phyloP scores from a whole-genome alignment of 2,113 vertebrate genomes.

The Rhadina sibilatrix region DNA sequence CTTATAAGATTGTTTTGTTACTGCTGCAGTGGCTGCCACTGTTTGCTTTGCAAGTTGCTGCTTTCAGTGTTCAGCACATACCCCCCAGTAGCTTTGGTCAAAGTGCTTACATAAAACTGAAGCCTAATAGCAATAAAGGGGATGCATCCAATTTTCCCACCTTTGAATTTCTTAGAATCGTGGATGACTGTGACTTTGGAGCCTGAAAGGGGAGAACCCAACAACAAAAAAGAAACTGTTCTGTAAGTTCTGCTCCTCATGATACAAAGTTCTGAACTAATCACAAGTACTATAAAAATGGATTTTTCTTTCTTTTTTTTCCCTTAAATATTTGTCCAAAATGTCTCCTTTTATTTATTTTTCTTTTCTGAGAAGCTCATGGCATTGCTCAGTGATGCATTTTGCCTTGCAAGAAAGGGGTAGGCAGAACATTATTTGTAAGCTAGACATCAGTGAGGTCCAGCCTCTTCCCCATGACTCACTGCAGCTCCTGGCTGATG shows the following conservation, averaged over 20 bases:
- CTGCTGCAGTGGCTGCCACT: background rate
- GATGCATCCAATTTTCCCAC: background rate
- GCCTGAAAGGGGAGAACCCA: background rate
- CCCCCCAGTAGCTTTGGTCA: background rate
- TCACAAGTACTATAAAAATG: background rate
- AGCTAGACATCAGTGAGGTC: constrained; percentile 6
- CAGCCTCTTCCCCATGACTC: constrained; percentile 51
- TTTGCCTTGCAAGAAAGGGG: background rate
- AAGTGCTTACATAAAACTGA: background rate
- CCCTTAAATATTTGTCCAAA: background rate
- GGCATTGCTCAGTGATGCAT: background rate
- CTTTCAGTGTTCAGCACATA: background rate
- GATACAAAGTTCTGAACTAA: background rate
- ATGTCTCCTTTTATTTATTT: background rate
- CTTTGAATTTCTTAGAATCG: background rate
- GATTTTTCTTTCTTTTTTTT: background rate
- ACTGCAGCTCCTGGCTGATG: constrained; percentile 26
- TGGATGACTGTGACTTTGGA: background rate
- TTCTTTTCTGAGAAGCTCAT: background rate
- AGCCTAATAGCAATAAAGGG: background rate
- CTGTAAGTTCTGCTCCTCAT: background rate
- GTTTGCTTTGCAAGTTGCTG: background rate
- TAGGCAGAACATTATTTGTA: constrained; percentile 31
- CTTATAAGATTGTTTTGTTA: background rate
- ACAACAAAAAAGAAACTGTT: background rate